Evolutionary conservation across 2,113 vertebrate species (phyloP).

Genomic region (Numida meleagris): DNA sequence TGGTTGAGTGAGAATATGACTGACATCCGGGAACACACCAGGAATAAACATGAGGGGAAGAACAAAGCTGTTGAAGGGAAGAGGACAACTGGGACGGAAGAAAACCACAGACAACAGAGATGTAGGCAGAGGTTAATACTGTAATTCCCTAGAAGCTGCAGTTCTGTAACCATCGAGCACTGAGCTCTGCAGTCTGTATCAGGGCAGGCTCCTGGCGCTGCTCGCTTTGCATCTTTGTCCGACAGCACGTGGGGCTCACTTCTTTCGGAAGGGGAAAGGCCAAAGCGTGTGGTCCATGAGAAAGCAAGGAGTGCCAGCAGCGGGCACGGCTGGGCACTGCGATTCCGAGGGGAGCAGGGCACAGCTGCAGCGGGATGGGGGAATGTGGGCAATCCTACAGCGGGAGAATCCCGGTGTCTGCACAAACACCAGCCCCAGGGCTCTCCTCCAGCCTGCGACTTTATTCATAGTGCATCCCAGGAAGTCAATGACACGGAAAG

Average conservation of each 20-base stretch:
- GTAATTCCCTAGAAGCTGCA: not conserved
- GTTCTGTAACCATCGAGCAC: not conserved
- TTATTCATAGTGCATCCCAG: not conserved
- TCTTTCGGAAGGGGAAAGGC: not conserved
- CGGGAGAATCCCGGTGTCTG: not conserved
- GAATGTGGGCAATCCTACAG: not conserved
- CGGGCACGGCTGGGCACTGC: not conserved
- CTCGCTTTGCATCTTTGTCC: not conserved
- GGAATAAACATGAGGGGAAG: not conserved
- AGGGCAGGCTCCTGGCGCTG: not conserved
- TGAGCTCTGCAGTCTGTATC: fast-evolving
- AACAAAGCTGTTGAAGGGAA: not conserved
- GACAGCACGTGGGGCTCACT: not conserved
- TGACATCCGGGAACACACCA: not conserved
- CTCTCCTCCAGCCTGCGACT: not conserved
- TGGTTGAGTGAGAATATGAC: not conserved
- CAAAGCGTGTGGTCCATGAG: fast-evolving
- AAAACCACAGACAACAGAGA: not conserved
- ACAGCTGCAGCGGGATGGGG: fast-evolving
- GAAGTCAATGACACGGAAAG: not conserved
- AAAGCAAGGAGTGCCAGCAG: too few species aligned
- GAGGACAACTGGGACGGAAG: not conserved
- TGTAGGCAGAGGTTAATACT: fast-evolving
- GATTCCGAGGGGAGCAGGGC: not conserved
- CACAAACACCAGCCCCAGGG: not conserved